Base-by-base conservation (phyloP, 2,113 vertebrate species). In the Speoplatyrhinus poulsoni region DNA sequence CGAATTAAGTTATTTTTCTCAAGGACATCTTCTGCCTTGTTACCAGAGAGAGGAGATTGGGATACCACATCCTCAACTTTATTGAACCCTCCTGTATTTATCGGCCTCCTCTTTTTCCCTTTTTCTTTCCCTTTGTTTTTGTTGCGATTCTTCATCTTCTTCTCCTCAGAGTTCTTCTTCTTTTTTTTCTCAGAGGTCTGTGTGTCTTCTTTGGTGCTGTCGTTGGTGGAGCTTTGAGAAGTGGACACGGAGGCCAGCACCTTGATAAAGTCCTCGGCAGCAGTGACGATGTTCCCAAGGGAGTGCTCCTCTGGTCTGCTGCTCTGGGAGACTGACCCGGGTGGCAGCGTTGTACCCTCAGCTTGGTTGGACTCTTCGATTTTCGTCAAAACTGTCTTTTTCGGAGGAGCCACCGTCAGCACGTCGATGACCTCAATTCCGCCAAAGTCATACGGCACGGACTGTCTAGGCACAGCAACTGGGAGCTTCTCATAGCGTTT, bases 391-490 rank as follows among this genome's bases (percentile, higher is more conserved):
- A 66, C 67, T 69, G 80, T 78, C 9, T 10, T 65, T 13, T 46
- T 70, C 12, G 79, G 60, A 46, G 91, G 80, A 48, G 81, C 64
- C 33, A 88, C 0, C 0, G 91, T 87, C 15, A 92, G 87, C 62
- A 85, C 46, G n/a, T 97, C 94, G 0, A 96, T 94, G 60, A 94
- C 79, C 8, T 93, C 92, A 60, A 92, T 87, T 52, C 92, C 93
- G 0, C 94, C 94, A 0, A 93, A 96, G 52, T 96, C 93, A 0
- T 96, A 96, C 0, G 95, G 91, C 72, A 94, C 85, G 0, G 96
- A 94, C 26, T 96, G 92, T 70, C 67, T 88, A 15, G 93, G 71
- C 67, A 95, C 93, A 0, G 97, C 95, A 0, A 96, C 33, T 0
- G 94, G 93, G 55, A 94, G 56, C 8, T 89, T 93, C 73, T 94